Evolutionary conservation across 2,888 invertebrate species (phyloP).

Genomic region (Heliconius erato): DNA sequence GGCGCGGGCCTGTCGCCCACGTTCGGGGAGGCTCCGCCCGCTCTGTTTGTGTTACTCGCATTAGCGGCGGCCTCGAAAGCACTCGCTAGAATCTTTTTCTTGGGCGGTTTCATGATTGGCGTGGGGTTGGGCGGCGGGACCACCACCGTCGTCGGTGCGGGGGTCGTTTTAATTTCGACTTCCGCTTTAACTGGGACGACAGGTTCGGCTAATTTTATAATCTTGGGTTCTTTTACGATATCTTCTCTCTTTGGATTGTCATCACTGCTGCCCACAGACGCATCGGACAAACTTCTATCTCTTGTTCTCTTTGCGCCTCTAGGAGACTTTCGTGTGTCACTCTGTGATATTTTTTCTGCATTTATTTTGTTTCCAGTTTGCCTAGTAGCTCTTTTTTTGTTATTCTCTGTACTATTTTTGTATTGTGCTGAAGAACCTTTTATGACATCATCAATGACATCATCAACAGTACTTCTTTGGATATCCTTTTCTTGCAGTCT

Average conservation of each 20-base stretch:
- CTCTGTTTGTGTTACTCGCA: constrained; percentile 56
- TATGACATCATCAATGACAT: constrained; percentile 95
- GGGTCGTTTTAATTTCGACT: constrained; percentile 45
- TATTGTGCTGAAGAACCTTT: constrained; percentile 84
- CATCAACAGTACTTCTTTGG: constrained; percentile 92
- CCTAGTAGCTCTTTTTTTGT: constrained; percentile 85
- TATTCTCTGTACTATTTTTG: constrained; percentile 65
- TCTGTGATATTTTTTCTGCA: constrained; percentile 62
- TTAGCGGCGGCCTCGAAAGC: constrained; percentile 71
- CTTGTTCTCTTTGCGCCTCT: constrained; percentile 87
- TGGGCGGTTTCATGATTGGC: constrained; percentile 77
- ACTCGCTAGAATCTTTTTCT: constrained; percentile 77
- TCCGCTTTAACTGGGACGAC: constrained; percentile 48
- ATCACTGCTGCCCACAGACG: constrained; percentile 87
- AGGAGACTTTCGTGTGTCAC: constrained; percentile 87
- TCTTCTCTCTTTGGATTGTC: constrained; percentile 77
- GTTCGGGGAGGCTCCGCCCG: constrained; percentile 49
- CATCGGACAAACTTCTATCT: constrained; percentile 88
- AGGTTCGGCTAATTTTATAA: constrained; percentile 58
- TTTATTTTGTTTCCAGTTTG: constrained; percentile 78
- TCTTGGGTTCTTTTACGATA: constrained; percentile 63
- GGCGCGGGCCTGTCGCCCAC: constrained; percentile 45
- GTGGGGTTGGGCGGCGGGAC: constrained; percentile 59
- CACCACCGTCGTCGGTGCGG: constrained; percentile 38
- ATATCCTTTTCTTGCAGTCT: constrained; percentile 92